Percentiles rank a stretch among this genome's conserved stretches.
These are phyloP conservation scores for Oryzias melastigma DNA, from an alignment of 2,113 vertebrate genomes.

Conservation along the genomic window DNA sequence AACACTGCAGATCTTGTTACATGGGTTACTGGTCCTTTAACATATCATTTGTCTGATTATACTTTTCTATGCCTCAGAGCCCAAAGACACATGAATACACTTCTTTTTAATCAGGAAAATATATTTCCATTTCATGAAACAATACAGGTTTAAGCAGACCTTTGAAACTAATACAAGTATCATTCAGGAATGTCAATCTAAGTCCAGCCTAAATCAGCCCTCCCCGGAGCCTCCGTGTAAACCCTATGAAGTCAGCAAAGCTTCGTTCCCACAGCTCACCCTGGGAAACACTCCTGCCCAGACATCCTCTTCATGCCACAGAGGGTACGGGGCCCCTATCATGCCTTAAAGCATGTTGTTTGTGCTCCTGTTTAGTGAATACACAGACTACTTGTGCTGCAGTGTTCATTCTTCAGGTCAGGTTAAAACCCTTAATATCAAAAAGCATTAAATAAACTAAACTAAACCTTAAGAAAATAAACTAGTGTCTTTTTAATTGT, in stretches of 20 bases:
- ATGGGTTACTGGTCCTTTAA: too few species aligned
- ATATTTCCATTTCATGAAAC: constrained; percentile 3
- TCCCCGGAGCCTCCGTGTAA: constrained; percentile 57
- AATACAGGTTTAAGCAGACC: constrained; percentile 25
- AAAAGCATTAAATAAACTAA: too few species aligned
- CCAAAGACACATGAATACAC: too few species aligned
- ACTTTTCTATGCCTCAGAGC: too few species aligned
- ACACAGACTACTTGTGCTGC: not conserved
- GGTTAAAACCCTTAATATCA: too few species aligned
- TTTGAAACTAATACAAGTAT: constrained; percentile 58
- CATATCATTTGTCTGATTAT: too few species aligned
- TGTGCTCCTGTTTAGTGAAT: constrained; percentile 31
- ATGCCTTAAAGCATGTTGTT: constrained; percentile 38
- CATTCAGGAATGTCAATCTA: constrained; percentile 59
- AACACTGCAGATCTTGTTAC: too few species aligned
- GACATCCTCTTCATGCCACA: constrained; percentile 27
- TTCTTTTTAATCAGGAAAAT: too few species aligned
- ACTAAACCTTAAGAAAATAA: too few species aligned
- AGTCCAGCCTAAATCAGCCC: constrained; percentile 56
- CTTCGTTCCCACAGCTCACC: constrained; percentile 65
- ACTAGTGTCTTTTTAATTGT: too few species aligned
- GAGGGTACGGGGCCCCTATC: constrained; percentile 33
- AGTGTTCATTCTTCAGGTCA: too few species aligned
- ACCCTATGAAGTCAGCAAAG: constrained; percentile 37
- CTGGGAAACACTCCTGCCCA: constrained; percentile 59